A percentile compares a stretch with the other conserved stretches of the same genome.
phyloP scores from a whole-genome alignment of 2,113 vertebrate genomes.

The Sclerurus mexicanus region DNA sequence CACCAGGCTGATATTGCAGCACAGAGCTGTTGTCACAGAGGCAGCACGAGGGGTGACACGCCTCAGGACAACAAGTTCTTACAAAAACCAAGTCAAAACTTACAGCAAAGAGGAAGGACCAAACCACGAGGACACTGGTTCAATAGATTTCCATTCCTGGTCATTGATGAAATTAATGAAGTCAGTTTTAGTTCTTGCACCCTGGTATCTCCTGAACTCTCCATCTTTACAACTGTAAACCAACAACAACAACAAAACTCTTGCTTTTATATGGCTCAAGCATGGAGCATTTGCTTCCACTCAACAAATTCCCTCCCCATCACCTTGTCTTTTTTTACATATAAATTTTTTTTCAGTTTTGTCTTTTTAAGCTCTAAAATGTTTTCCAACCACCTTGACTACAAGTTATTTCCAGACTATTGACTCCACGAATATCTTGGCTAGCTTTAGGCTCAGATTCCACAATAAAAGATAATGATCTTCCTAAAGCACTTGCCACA shows the following conservation, averaged over 20 bases:
- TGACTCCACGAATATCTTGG: accelerated
- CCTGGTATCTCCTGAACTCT: constrained; percentile 93
- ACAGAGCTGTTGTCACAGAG: neutral
- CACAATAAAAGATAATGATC: neutral
- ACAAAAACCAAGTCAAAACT: constrained; percentile 60
- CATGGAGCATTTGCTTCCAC: neutral
- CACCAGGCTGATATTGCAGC: accelerated
- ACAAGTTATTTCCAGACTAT: neutral
- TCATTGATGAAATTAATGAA: constrained; percentile 92
- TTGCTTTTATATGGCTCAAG: neutral
- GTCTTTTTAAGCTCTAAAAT: neutral
- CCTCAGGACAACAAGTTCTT: neutral
- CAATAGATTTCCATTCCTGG: constrained; percentile 88
- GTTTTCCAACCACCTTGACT: neutral
- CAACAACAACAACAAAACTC: neutral
- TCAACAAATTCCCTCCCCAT: neutral
- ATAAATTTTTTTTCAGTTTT: too few species aligned
- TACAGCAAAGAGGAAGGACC: constrained; percentile 91
- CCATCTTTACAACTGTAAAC: constrained; percentile 88
- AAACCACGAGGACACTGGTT: constrained; percentile 92
- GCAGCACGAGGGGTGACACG: neutral
- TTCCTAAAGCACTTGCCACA: neutral
- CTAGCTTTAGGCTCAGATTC: neutral
- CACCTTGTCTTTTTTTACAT: neutral
- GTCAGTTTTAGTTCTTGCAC: constrained; percentile 88